These are phyloP conservation scores for Nephila pilipes DNA, from an alignment of 1,140 invertebrate species.

Conservation along the genomic window DNA sequence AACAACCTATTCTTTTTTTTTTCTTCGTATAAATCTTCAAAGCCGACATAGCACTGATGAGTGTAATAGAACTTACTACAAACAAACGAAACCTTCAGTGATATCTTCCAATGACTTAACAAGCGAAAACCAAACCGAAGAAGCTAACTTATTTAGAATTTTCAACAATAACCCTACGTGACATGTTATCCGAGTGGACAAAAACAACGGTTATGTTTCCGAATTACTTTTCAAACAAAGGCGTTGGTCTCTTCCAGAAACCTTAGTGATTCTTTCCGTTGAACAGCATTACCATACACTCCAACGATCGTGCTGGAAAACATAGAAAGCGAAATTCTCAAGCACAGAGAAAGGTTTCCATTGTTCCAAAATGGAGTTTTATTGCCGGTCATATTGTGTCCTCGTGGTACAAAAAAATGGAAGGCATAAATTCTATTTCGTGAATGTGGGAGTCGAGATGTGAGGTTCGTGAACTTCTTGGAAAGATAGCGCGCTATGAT, in stretches of 20 bases:
- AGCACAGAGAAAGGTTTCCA: conserved; percentile 4
- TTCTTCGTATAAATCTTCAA: not conserved
- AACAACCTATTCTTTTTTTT: not conserved
- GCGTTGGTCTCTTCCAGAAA: not conserved
- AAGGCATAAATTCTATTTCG: conserved; percentile 3
- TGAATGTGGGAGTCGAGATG: conserved; percentile 13
- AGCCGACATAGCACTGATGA: not conserved
- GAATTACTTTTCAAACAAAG: not conserved
- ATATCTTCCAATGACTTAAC: not conserved
- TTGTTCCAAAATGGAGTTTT: conserved; percentile 25
- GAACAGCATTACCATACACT: not conserved
- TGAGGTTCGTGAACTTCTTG: conserved; percentile 39
- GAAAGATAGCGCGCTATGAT: not conserved
- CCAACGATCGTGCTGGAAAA: not conserved
- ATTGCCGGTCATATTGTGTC: conserved; percentile 2
- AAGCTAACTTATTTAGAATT: not conserved
- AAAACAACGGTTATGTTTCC: not conserved
- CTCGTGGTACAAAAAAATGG: not conserved
- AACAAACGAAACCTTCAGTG: not conserved
- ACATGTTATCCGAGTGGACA: not conserved
- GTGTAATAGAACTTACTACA: not conserved
- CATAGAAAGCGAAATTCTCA: conserved; percentile 53
- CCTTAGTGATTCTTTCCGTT: not conserved
- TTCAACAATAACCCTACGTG: not conserved
- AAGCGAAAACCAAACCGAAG: not conserved